Conservation (phyloP, 2,113 vertebrate species). For the Podocnemis expansa region DNA sequence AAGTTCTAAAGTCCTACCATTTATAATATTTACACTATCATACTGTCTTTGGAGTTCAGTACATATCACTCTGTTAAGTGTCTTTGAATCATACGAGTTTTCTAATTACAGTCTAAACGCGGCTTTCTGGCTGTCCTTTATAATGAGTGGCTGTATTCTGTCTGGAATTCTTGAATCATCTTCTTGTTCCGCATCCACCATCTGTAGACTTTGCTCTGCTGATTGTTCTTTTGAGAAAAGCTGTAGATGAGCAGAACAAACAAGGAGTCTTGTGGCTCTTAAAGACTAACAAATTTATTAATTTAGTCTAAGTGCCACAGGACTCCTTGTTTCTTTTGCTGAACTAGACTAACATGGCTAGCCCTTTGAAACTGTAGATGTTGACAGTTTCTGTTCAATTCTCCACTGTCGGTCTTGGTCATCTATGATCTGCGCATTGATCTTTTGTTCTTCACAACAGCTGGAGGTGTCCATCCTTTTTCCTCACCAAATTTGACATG, state of each 20-base stretch:
- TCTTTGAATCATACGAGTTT: background rate
- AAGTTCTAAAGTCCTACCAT: background rate
- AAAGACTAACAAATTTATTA: no score
- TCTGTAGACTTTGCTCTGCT: background rate
- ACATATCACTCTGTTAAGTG: background rate
- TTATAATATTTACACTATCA: background rate
- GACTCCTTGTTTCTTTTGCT: no score
- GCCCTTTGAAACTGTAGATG: no score
- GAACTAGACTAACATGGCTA: no score
- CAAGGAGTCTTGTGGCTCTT: no score
- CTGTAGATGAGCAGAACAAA: no score
- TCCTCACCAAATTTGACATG: background rate
- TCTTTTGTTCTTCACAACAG: background rate
- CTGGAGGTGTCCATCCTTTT: background rate
- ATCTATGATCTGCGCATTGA: background rate
- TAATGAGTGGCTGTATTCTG: background rate
- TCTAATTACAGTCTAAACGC: background rate
- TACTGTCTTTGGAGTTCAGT: background rate
- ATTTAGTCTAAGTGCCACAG: no score
- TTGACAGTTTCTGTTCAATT: background rate
- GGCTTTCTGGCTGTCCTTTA: background rate
- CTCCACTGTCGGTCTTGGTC: background rate
- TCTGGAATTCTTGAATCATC: background rate
- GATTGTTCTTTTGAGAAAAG: background rate
- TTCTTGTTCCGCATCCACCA: background rate